Evolutionary conservation across 2,797 vertebrate species (phyloP).

Genomic region (Vipera latastei): DNA sequence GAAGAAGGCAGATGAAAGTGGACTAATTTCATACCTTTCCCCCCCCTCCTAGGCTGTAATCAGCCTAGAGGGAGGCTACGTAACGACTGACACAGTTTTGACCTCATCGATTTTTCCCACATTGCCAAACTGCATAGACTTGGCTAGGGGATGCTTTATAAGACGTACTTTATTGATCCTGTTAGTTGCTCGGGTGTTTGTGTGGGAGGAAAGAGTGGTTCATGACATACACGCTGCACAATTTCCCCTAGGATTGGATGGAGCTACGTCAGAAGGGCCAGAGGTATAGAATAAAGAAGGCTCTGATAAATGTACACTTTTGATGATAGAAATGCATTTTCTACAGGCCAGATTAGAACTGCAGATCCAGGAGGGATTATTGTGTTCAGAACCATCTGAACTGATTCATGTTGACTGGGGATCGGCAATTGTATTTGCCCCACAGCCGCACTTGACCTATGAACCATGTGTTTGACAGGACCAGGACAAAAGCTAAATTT

Average conservation of each 20-base stretch:
- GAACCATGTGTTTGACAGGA: neutral
- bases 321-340: neutral
- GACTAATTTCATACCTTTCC: neutral
- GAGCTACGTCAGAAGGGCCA: neutral
- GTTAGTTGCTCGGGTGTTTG: neutral
- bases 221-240: neutral
- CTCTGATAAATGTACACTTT: neutral
- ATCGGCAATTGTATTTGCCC: neutral
- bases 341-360: neutral
- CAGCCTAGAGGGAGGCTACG: neutral
- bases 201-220: neutral
- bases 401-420: neutral
- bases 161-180: constrained; percentile 20
- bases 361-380: neutral
- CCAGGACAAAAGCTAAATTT: neutral
- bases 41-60: neutral
- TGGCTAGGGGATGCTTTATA: neutral
- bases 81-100: neutral
- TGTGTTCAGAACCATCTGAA: neutral
- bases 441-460: neutral
- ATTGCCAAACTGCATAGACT: neutral
- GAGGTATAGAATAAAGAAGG: neutral
- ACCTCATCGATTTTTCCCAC: neutral
- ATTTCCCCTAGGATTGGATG: neutral
- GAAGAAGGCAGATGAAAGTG: neutral